phyloP scores from a whole-genome alignment of 2,113 vertebrate genomes.

The Perca flavescens region DNA sequence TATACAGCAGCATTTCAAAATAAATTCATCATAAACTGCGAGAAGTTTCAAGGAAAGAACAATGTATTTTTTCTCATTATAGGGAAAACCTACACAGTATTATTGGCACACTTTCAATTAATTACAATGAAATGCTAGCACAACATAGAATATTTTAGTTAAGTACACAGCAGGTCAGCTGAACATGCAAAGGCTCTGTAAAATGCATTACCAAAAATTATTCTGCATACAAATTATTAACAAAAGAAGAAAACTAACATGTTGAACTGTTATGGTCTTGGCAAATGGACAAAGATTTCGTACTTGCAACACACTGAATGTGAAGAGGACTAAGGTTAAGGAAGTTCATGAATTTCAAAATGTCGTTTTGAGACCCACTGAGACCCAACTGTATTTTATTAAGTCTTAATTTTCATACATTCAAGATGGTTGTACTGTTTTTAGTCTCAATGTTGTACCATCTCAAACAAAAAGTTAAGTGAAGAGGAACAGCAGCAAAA shows the following conservation, averaged over 20 bases:
- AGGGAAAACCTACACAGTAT: background rate
- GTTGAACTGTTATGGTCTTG: background rate
- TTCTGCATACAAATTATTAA: background rate
- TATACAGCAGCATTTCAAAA: background rate
- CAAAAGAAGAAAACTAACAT: background rate
- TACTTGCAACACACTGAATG: background rate
- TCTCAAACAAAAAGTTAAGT: background rate
- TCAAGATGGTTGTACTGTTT: background rate
- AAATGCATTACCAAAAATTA: background rate
- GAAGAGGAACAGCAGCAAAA: background rate
- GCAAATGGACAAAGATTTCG: background rate
- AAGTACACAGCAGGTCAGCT: background rate
- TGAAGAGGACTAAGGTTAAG: background rate
- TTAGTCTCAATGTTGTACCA: background rate
- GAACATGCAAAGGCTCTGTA: background rate
- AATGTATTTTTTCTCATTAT: background rate
- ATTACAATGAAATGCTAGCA: background rate
- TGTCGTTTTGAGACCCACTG: background rate
- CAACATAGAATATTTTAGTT: background rate
- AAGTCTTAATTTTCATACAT: background rate
- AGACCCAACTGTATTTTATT: background rate
- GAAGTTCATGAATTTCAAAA: background rate
- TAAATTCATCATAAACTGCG: background rate
- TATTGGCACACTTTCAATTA: background rate
- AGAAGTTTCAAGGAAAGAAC: background rate